Evolutionary conservation across 2,888 invertebrate species (phyloP), one percentile per base, ranked within the genome.

Genomic region (Lissocephala sabroskyi): DNA sequence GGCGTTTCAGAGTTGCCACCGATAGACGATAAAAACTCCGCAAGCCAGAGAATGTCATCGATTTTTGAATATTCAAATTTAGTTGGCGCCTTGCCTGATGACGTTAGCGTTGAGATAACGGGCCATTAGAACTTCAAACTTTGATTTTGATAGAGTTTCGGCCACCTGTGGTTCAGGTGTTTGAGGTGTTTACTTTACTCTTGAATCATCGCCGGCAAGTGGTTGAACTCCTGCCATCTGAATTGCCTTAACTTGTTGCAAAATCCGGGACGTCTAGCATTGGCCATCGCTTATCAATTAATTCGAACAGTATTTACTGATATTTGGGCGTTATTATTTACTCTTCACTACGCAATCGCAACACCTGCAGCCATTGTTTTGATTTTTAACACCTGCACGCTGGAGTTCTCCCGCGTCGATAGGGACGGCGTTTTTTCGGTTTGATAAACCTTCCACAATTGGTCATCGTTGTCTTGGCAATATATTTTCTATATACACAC

Each of bases 261-360:
- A 14, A 40, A 33, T 13, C 33, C 36, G 29, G 19, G 49, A 40
- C 45, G 41, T 53, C 39, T n/a, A n/a, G n/a, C 37, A 33, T 7
- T 19, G 4, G 37, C 50, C 64, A 1, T 35, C 9, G 14, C 35
- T 35, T 75, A 68, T 68, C 68, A 56, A 46, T 42, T 48, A 26
- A 49, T 52, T 52, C 53, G 55, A 53, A 71, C 49, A 52, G 67
- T 71, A 61, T 66, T 43, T 67, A 67, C 59, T 53, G 46, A 53
- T 56, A 37, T 60, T 46, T 46, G 26, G 36, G 39, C 41, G 37
- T 39, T 41, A 44, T 43, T 33, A 41, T 9, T 43, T 32, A 41
- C 36, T 39, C 39, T 33, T 45, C 43, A 42, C 19, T 40, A 19
- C n/a, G 11, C 14, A 13, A 40, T 43, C 58, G 14, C 45, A 57